Evolutionary conservation across 2,113 vertebrate species (phyloP).

Genomic region (Mixornis gularis): DNA sequence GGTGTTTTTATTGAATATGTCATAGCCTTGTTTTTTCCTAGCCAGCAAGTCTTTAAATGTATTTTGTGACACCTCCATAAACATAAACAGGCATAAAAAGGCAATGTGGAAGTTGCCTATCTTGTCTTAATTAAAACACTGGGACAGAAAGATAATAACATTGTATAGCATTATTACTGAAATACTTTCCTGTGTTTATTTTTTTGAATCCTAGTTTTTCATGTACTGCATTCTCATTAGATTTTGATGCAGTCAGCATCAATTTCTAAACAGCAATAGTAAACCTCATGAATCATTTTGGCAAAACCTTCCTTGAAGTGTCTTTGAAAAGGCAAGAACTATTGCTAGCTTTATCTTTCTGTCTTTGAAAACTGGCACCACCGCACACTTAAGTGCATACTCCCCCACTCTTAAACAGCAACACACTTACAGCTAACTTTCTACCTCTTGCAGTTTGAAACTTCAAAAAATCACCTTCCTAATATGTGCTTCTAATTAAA

Average conservation of each 20-base stretch:
- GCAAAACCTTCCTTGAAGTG: not conserved
- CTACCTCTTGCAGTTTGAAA: constrained; percentile 7
- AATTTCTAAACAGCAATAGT: constrained; percentile 28
- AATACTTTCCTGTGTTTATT: constrained; percentile 26
- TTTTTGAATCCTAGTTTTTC: constrained; percentile 51
- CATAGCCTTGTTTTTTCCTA: not conserved
- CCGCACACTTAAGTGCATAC: not conserved
- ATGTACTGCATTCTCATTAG: constrained; percentile 19
- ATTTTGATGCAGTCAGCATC: constrained; percentile 46
- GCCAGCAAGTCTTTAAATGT: not conserved
- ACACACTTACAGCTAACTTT: not conserved
- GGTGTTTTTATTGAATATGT: not conserved
- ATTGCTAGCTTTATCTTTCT: not conserved
- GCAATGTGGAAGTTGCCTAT: not conserved
- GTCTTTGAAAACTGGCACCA: not conserved
- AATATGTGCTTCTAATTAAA: constrained; percentile 70
- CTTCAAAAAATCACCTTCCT: constrained; percentile 32
- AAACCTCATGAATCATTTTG: constrained; percentile 16
- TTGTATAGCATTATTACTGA: not conserved
- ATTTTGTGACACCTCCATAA: not conserved
- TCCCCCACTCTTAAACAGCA: not conserved
- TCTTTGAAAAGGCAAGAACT: not conserved
- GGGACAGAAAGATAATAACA: not conserved
- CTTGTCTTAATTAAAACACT: not conserved
- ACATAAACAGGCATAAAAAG: not conserved